Conservation (phyloP, 2,797 vertebrate genomes). For the Syndactyla subalaris region DNA sequence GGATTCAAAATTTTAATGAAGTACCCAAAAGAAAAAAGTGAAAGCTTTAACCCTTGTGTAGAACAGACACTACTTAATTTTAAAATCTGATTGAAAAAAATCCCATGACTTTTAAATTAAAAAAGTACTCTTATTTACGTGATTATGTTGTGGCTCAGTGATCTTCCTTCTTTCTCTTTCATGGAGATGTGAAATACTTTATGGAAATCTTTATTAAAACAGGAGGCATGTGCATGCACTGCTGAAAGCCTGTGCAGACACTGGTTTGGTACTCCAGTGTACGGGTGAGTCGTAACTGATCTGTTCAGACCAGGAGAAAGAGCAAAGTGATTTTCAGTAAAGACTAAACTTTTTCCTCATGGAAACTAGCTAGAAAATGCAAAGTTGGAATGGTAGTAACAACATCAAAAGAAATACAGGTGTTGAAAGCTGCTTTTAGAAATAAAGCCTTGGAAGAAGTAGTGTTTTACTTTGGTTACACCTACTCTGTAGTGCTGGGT, state of each 20-base stretch:
- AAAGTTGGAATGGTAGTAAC: not conserved
- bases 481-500: not conserved
- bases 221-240: not conserved
- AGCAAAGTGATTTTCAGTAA: not conserved
- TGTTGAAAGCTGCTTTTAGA: not conserved
- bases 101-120: not conserved
- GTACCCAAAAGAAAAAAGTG: not conserved
- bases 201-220: not conserved
- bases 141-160: not conserved
- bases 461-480: not conserved
- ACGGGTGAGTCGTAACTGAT: not conserved
- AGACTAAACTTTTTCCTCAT: not conserved
- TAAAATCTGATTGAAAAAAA: not conserved
- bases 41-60: not conserved
- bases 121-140: not conserved
- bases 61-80: not conserved
- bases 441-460: not conserved
- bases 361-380: not conserved
- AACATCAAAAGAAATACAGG: not conserved
- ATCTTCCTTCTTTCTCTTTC: not conserved
- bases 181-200: not conserved
- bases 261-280: not conserved
- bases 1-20: not conserved
- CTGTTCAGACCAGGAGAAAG: not conserved
- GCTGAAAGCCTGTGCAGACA: not conserved